phyloP scores from a whole-genome alignment of 2,113 vertebrate genomes.

The Pitta sordida region DNA sequence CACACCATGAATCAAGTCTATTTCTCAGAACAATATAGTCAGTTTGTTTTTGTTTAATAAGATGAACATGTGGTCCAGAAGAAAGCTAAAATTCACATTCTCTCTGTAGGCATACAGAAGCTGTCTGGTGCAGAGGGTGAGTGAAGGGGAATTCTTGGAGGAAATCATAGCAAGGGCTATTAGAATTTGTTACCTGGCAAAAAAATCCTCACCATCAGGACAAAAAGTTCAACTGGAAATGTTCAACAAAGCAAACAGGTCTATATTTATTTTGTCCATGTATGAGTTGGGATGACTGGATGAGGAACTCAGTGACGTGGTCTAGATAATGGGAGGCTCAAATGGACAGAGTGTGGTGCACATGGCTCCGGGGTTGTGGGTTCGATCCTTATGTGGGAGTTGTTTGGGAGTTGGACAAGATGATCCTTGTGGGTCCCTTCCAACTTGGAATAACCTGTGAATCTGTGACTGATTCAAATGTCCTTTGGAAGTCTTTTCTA shows the following conservation, averaged over 20 bases:
- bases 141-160: neutral
- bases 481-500: neutral
- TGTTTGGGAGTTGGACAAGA: too few relatives aligned
- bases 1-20: neutral
- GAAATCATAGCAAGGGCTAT: neutral
- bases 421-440: too few relatives aligned
- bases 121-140: neutral
- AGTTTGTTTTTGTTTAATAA: neutral
- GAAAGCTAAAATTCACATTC: neutral
- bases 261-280: neutral
- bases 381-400: too few relatives aligned
- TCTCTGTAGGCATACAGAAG: neutral
- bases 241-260: neutral
- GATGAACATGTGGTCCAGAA: neutral
- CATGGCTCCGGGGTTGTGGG: too few relatives aligned
- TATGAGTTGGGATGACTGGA: neutral
- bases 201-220: neutral
- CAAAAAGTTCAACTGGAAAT: neutral
- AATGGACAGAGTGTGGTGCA: too few relatives aligned
- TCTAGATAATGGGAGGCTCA: too few relatives aligned
- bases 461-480: neutral
- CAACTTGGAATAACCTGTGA: too few relatives aligned
- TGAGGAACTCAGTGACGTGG: too few relatives aligned
- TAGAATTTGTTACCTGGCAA: neutral
- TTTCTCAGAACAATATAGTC: neutral